Evolutionary conservation across 2,888 invertebrate species (phyloP), one percentile per base, ranked within the genome.

Genomic region (Tetragonisca angustula): DNA sequence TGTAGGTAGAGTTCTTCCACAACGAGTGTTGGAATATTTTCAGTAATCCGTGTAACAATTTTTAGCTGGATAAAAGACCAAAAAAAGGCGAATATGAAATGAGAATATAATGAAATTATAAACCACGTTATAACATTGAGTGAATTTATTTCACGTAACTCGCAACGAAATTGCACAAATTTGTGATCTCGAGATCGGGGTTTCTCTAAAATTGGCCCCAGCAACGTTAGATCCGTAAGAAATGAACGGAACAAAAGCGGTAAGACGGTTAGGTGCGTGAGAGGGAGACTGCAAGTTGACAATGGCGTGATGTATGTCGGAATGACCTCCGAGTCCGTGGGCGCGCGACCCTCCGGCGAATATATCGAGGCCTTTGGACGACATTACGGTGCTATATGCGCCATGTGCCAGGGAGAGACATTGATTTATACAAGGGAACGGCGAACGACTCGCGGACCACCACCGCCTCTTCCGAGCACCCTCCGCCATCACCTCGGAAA

Each of bases 391-490:
- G 87, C 85, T 91, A 89, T 91, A 91, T 89, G 90, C 87, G 84
- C 82, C 76, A 76, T 87, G 84, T 88, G 88, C 88, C 88, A 81
- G 76, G 88, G 88, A 90, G 89, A 80, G 92, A 92, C 92, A 86
- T 91, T 92, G 92, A 92, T 92, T 92, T 91, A 92, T 91, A 88
- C 71, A 76, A 86, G 81, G 84, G 82, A 78, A 83, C 83, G 86
- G 88, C 77, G 89, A 87, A 90, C 86, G 81, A 72, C 73, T 79
- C 76, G 78, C 71, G 61, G 59, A 78, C 71, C 81, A 67, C 17
- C 77, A 75, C 36, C 79, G 77, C 65, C 88, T 84, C 78, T 74
- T 52, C 21, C 54, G 52, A 54, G 65, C 68, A 73, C 70, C 80
- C 80, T 43, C 65, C 81, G 71, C 70, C 65, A 68, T 24, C 71